These are phyloP conservation scores for Melanostoma scalare DNA, from an alignment of 2,888 invertebrate species.

Conservation along the genomic window DNA sequence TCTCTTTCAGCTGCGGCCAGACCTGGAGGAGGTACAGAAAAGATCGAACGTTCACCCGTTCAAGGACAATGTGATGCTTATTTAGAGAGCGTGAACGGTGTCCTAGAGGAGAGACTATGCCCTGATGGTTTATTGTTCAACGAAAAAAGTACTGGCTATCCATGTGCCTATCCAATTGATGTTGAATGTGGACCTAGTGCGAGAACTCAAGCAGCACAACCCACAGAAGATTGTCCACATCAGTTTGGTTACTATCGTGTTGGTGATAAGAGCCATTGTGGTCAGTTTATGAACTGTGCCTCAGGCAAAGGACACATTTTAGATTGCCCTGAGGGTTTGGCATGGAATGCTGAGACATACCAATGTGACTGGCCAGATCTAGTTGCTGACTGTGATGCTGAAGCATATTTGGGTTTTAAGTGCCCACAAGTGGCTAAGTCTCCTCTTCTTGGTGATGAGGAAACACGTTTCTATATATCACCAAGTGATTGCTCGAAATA, in stretches of 20 bases:
- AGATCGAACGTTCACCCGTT: conserved; percentile 87
- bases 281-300: conserved; percentile 91
- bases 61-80: conserved; percentile 89
- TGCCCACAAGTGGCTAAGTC: conserved; percentile 86
- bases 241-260: conserved; percentile 91
- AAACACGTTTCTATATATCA: conserved; percentile 82
- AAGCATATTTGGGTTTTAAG: conserved; percentile 89
- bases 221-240: conserved; percentile 91
- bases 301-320: conserved; percentile 89
- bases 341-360: conserved; percentile 88
- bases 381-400: conserved; percentile 90
- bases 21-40: conserved; percentile 84
- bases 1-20: conserved; percentile 55
- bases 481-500: conserved; percentile 90
- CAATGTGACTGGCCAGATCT: conserved; percentile 95
- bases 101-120: conserved; percentile 89
- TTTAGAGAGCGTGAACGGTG: conserved; percentile 88
- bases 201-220: conserved; percentile 83
- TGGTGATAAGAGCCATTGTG: conserved; percentile 87
- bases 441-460: conserved; percentile 81
- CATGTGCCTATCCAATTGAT: conserved; percentile 93
- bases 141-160: conserved; percentile 87
- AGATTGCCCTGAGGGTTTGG: conserved; percentile 92
- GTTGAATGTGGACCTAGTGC: conserved; percentile 89
- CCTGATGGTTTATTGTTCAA: conserved; percentile 92